These are phyloP conservation scores for Monoplex corrugatus DNA, from an alignment of 2,888 invertebrate species.

Conservation along the genomic window DNA sequence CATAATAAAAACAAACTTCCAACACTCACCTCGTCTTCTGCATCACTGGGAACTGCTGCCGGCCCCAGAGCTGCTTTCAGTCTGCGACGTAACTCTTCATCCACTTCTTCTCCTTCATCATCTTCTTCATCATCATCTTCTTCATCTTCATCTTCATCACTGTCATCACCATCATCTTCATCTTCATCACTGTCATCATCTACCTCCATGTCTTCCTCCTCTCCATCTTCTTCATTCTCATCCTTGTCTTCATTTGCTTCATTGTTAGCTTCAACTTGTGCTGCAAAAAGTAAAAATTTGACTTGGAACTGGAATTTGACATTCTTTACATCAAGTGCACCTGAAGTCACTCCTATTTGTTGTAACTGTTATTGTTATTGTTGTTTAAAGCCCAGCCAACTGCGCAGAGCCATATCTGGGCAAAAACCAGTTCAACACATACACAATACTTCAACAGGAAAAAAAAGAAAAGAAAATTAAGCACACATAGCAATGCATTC, in stretches of 20 bases:
- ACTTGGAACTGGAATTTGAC: no score
- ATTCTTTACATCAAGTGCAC: no score
- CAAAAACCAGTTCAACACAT: no score
- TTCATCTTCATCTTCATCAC: conserved; percentile 25
- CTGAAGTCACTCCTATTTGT: no score
- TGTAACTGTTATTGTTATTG: no score
- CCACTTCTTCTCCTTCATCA: conserved; percentile 8
- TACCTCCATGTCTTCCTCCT: neutral
- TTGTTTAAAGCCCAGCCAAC: no score
- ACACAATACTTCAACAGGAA: no score
- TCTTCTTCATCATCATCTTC: conserved; percentile 34
- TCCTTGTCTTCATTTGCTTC: neutral
- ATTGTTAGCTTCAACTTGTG: neutral
- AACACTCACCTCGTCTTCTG: conserved; percentile 44
- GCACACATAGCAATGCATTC: no score
- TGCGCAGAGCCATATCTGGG: no score
- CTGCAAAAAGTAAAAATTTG: neutral
- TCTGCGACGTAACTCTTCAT: conserved; percentile 85
- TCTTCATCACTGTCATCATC: neutral
- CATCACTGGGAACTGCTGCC: conserved; percentile 82
- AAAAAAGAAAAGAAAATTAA: no score
- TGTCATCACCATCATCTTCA: neutral
- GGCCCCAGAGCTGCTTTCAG: conserved; percentile 87
- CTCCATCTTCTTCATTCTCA: conserved; percentile 24
- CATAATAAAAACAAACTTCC: no score